Evolutionary conservation across 1,140 invertebrate species (phyloP), one percentile per base, ranked within the genome.

Genomic region (Drosophila nikananu): DNA sequence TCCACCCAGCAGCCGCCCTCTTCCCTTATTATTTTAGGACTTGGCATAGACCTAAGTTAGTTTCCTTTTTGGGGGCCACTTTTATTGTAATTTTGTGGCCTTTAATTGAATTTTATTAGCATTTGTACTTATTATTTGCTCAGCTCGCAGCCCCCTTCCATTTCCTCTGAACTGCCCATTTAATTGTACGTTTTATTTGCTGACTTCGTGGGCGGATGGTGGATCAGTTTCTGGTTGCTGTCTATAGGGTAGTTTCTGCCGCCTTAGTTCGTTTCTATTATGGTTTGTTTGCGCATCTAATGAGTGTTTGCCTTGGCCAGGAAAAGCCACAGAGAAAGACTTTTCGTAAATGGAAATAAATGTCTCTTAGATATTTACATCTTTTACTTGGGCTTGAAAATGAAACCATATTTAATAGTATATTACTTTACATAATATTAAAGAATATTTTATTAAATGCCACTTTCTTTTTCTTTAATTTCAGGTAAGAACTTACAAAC

Each of bases 91-190:
- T 87, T 89, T 87, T 87, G 84, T 86, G 86, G 89, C 77, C 77
- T 91, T 91, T 91, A 91, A 91, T 91, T 91, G 86, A 91, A 91
- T 91, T 91, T 91, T 91, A 91, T 91, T 91, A 87, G 86, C 86
- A 87, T 87, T 91, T 83, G 73, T 87, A 90, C 84, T 87, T 87
- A 87, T 81, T 87, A 90, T 87, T 87, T 87, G 86, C 55, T 65
- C 30, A 42, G 55, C 64, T 55, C 13, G 37, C 27, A 13, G 5
- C 17, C 44, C 42, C 25, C 35, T 25, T 49, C 23, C 19, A 19
- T 17, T 19, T 51, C 7, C 15, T 37, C 37, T 48, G 10, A 51
- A 17, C 30, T 21, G 48, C 32, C 60, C 72, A 84, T 84, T 87
- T 89, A 90, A 84, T 87, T 77, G 84, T 68, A 84, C 77, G 77